Evolutionary conservation across 2,888 invertebrate species (phyloP).

Genomic region (Anoplius nigerrimus): DNA sequence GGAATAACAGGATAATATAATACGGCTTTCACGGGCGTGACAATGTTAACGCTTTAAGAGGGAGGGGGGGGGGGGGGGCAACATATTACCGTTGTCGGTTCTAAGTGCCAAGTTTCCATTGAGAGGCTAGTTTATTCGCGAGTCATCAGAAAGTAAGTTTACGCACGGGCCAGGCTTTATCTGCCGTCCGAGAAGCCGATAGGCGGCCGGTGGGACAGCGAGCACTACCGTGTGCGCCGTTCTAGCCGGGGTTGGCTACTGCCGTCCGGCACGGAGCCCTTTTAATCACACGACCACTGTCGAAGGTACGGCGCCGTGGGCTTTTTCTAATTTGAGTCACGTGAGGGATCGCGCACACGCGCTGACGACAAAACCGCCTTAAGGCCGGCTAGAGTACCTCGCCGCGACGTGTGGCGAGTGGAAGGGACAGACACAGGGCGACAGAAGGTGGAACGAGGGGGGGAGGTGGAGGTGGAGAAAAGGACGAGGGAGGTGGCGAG

Average conservation of each 20-base stretch:
- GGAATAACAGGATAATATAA: too few relatives aligned
- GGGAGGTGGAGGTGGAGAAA: neutral
- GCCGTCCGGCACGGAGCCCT: too few relatives aligned
- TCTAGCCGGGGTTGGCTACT: neutral
- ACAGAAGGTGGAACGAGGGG: neutral
- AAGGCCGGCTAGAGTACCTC: slow-evolving; percentile 20
- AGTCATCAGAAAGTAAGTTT: neutral
- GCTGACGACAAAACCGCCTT: slow-evolving; percentile 30
- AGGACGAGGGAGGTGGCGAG: neutral
- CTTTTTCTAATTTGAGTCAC: slow-evolving; percentile 43
- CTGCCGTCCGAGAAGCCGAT: neutral
- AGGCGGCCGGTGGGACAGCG: neutral
- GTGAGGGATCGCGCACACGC: slow-evolving; percentile 26
- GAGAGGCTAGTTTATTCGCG: neutral
- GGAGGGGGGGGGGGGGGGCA: neutral
- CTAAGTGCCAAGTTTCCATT: neutral
- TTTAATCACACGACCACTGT: too few relatives aligned
- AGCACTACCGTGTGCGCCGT: neutral
- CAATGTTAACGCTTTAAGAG: too few relatives aligned
- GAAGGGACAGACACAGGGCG: slow-evolving; percentile 6
- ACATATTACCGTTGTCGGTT: neutral
- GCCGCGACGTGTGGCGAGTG: slow-evolving; percentile 4
- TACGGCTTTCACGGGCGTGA: too few relatives aligned
- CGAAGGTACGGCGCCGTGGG: neutral
- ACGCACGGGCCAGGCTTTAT: neutral